Percentiles rank a stretch among this genome's conserved stretches.
Evolutionary conservation across 2,888 invertebrate genomes (phyloP).

Genomic region (Parnassius smintheus): DNA sequence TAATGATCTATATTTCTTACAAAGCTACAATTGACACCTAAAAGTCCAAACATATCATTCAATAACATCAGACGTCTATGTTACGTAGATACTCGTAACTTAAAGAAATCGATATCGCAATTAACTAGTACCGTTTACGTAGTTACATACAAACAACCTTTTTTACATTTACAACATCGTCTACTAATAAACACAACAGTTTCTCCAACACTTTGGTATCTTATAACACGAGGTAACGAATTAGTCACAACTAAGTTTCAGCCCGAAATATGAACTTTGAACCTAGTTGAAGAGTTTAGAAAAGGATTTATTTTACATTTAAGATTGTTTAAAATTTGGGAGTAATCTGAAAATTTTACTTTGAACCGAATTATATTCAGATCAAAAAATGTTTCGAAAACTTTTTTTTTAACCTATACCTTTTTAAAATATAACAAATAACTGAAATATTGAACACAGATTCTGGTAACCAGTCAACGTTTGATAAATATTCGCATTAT

Average conservation of each 20-base stretch:
- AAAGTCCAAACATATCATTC: slow-evolving; percentile 16
- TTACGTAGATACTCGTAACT: slow-evolving; percentile 24
- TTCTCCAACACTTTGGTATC: slow-evolving; percentile 34
- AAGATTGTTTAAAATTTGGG: slow-evolving; percentile 1
- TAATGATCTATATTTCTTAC: slow-evolving; percentile 11
- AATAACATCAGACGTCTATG: slow-evolving; percentile 24
- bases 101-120: slow-evolving; percentile 30
- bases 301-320: background rate
- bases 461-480: slow-evolving; percentile 17
- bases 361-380: background rate
- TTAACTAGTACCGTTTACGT: slow-evolving; percentile 38
- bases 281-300: slow-evolving; percentile 14
- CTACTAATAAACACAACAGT: slow-evolving; percentile 54
- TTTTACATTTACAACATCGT: slow-evolving; percentile 41
- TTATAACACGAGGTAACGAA: slow-evolving; percentile 42
- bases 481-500: slow-evolving; percentile 4
- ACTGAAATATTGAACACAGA: slow-evolving; percentile 19
- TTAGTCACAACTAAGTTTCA: slow-evolving; percentile 43
- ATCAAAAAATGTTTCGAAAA: slow-evolving; percentile 17
- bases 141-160: slow-evolving; percentile 45
- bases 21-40: slow-evolving; percentile 22
- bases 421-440: slow-evolving; percentile 7
- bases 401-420: background rate
- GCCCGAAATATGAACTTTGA: slow-evolving; percentile 30
- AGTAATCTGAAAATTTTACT: slow-evolving; percentile 4